A percentile compares a stretch with the other conserved stretches of the same genome.
Conservation (phyloP, 2,888 invertebrate genomes). For the Tinea trinotella region DNA sequence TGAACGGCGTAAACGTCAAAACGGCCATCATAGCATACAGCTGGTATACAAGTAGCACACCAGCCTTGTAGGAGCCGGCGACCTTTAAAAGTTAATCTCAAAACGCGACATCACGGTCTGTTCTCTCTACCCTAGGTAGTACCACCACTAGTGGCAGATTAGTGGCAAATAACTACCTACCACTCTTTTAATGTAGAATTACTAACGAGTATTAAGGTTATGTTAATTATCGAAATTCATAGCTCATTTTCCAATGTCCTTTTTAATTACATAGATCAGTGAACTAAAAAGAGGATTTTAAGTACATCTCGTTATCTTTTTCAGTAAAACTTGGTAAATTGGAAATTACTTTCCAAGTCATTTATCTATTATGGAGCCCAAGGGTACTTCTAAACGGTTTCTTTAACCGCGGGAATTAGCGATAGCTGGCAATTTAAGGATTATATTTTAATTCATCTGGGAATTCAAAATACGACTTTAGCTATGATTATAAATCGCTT, state of each 20-base stretch:
- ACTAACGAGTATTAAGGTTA: no score
- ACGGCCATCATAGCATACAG: no score
- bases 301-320: conserved; percentile 17
- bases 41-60: no score
- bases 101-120: no score
- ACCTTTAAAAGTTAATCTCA: no score
- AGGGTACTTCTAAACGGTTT: conserved; percentile 1
- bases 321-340: conserved; percentile 13
- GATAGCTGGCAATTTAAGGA: conserved; percentile 23
- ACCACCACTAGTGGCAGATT: no score
- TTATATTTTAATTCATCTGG: conserved; percentile 42
- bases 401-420: conserved; percentile 12
- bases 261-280: conserved; percentile 2
- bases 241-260: conserved; percentile 9
- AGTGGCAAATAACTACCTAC: no score
- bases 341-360: conserved; percentile 16
- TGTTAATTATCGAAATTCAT: not conserved
- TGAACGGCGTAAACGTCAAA: no score
- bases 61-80: no score
- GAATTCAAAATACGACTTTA: conserved; percentile 26
- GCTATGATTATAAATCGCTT: conserved; percentile 63
- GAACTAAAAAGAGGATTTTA: conserved; percentile 11
- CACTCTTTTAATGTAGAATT: no score
- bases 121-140: no score
- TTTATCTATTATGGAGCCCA: conserved; percentile 1